These are phyloP conservation scores for Taeniopygia guttata DNA, from an alignment of 2,797 vertebrate species.

Conservation along the genomic window DNA sequence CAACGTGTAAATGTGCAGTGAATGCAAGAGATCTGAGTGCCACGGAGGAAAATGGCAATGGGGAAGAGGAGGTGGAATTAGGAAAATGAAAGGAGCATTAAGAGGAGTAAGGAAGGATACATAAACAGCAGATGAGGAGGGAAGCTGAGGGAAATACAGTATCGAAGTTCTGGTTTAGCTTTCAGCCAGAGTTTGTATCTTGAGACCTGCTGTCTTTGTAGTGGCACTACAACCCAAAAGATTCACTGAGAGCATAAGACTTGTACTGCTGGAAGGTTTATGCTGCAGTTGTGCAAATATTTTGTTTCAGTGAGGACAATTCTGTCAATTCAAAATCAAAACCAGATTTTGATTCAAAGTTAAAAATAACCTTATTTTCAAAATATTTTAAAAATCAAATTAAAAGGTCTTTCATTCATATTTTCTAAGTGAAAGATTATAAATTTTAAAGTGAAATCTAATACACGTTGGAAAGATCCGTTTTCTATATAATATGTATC, in stretches of 20 bases:
- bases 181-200: background rate
- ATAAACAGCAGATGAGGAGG: background rate
- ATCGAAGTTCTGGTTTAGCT: background rate
- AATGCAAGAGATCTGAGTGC: background rate
- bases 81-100: background rate
- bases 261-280: background rate
- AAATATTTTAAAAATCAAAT: background rate
- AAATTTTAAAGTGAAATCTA: background rate
- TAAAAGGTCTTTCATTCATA: background rate
- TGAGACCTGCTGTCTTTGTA: background rate
- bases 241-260: background rate
- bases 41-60: background rate
- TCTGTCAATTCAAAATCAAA: background rate
- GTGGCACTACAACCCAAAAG: background rate
- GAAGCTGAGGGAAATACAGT: background rate
- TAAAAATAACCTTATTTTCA: background rate
- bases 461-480: background rate
- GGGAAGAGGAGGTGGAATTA: background rate
- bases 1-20: background rate
- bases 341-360: background rate
- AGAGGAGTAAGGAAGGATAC: background rate
- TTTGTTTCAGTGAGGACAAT: background rate
- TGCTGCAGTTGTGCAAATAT: background rate
- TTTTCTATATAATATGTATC: background rate
- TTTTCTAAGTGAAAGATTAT: background rate